Evolutionary conservation across 2,113 vertebrate species (phyloP).

Genomic region (Megaptera novaeangliae): DNA sequence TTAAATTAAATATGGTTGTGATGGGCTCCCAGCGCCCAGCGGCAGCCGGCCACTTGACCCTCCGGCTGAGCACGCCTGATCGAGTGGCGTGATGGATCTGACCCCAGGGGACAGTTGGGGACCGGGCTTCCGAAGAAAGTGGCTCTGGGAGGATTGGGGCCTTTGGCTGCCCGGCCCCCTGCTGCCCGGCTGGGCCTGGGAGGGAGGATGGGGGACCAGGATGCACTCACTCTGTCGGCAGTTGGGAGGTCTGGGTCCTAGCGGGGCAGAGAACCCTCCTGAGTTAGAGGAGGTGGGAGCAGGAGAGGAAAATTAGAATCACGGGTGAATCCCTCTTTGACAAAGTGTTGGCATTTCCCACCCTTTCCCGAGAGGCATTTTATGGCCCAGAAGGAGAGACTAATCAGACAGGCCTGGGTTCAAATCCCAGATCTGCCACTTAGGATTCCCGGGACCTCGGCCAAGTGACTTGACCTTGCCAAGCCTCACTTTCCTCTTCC

Average conservation of each 20-base stretch:
- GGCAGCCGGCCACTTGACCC: constrained; percentile 83
- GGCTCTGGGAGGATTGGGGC: constrained; percentile 61
- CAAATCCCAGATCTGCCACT: not conserved
- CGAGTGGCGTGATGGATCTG: constrained; percentile 84
- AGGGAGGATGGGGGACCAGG: not conserved
- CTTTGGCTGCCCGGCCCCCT: not conserved
- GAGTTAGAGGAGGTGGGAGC: too few species aligned
- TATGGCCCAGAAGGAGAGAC: not conserved
- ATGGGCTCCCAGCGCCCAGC: constrained; percentile 82
- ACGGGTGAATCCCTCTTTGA: not conserved
- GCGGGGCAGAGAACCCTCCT: not conserved
- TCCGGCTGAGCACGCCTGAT: constrained; percentile 76
- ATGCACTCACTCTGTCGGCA: not conserved
- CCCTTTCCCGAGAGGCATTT: not conserved
- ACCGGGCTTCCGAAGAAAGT: constrained; percentile 73
- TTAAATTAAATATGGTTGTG: constrained; percentile 98
- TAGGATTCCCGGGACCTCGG: fast-evolving
- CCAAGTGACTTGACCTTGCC: not conserved
- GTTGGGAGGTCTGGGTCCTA: not conserved
- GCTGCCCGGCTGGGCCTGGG: not conserved
- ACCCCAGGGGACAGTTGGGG: constrained; percentile 82
- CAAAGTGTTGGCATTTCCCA: fast-evolving
- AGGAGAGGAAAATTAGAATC: not conserved
- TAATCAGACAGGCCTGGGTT: not conserved
- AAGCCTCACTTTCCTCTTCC: not conserved